These are phyloP conservation scores for Nemopilema nomurai DNA, from an alignment of 30 jellyfish, hydroid and myxozoan species.

Conservation along the genomic window DNA sequence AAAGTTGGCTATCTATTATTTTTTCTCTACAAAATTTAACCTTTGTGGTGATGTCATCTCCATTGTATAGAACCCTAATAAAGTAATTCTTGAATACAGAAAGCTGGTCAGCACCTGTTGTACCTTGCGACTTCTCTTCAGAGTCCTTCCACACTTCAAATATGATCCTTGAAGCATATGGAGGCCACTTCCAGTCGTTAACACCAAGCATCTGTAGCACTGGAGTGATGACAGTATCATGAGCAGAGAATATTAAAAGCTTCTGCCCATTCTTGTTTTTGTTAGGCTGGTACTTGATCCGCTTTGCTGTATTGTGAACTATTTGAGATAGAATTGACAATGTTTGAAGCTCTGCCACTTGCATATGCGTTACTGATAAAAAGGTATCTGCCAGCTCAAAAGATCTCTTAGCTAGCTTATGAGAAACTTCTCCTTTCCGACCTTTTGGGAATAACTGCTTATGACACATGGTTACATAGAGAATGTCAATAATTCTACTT, in stretches of 20 bases:
- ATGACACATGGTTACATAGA: conserved; percentile 83
- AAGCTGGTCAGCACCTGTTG: background rate
- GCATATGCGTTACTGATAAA: conserved; percentile 39
- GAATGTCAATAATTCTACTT: conserved; percentile 62
- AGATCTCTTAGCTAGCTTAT: conserved; percentile 52
- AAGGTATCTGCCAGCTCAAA: conserved; percentile 51
- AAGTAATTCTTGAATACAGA: background rate
- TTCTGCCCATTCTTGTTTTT: conserved; percentile 7
- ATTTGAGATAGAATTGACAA: conserved; percentile 78
- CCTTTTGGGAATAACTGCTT: conserved; percentile 76
- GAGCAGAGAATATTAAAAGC: conserved; percentile 85
- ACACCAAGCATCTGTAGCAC: conserved; percentile 63
- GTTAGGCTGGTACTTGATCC: conserved; percentile 7
- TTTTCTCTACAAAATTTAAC: conserved; percentile 55
- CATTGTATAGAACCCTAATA: conserved; percentile 68
- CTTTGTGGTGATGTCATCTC: conserved; percentile 39
- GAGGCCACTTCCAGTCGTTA: conserved; percentile 93
- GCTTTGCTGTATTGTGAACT: conserved; percentile 41
- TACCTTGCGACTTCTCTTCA: background rate
- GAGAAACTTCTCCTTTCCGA: conserved; percentile 61
- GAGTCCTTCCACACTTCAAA: conserved; percentile 78
- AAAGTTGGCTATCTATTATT: conserved; percentile 57
- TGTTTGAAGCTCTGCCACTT: conserved; percentile 81
- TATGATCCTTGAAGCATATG: conserved; percentile 94
- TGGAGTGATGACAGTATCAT: conserved; percentile 87